Conservation (phyloP, 2,888 invertebrate species). For the Spialia ferax region DNA sequence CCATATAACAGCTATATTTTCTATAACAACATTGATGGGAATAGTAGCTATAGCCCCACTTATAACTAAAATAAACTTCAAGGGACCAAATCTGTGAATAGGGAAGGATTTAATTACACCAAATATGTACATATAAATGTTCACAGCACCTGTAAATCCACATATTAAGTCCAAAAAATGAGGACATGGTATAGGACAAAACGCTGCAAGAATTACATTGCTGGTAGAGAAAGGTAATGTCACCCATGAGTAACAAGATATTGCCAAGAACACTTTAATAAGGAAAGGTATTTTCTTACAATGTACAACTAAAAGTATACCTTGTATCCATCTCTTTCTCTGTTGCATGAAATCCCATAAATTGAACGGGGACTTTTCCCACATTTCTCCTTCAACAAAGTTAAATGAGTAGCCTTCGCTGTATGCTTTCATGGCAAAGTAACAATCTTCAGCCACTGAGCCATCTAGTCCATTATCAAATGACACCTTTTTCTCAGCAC, state of each 20-base stretch:
- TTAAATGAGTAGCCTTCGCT: slow-evolving; percentile 96
- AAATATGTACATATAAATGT: slow-evolving; percentile 99
- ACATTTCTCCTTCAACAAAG: slow-evolving; percentile 99
- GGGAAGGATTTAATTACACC: slow-evolving; percentile 99
- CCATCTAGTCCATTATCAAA: slow-evolving; percentile 99
- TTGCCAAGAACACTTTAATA: slow-evolving; percentile 93
- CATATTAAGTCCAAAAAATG: slow-evolving; percentile 94
- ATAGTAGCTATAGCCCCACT: slow-evolving; percentile 96
- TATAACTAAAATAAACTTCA: slow-evolving; percentile 93
- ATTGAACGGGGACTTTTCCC: slow-evolving; percentile 99
- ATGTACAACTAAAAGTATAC: slow-evolving; percentile 95
- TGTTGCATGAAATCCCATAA: slow-evolving; percentile 98
- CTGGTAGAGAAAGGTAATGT: slow-evolving; percentile 97
- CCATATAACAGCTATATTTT: slow-evolving; percentile 98
- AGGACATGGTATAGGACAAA: slow-evolving; percentile 96
- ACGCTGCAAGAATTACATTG: slow-evolving; percentile 93
- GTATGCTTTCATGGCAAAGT: slow-evolving; percentile 98
- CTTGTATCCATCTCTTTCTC: slow-evolving; percentile 98
- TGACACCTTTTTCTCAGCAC: slow-evolving; percentile 96
- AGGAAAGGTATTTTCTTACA: slow-evolving; percentile 93
- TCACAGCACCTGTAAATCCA: slow-evolving; percentile 97
- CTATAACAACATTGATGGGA: slow-evolving; percentile 97
- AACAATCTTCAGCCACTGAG: slow-evolving; percentile 99
- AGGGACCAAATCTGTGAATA: slow-evolving; percentile 93
- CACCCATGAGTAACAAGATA: slow-evolving; percentile 98